A percentile compares a stretch with the other conserved stretches of the same genome.
These are phyloP conservation scores for Mya arenaria DNA, from an alignment of 1,140 invertebrate genomes.

Conservation along the genomic window DNA sequence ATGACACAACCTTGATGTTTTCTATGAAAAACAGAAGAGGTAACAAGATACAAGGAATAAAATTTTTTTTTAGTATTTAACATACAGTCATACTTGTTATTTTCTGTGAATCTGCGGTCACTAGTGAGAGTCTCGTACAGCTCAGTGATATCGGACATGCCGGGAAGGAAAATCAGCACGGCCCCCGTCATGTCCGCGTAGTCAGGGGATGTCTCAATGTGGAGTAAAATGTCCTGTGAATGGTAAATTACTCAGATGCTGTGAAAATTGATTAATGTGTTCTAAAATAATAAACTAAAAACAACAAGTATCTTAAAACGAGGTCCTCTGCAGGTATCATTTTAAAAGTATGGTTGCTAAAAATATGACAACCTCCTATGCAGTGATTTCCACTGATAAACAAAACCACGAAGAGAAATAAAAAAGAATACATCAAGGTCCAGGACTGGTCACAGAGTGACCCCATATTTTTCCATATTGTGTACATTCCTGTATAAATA, in stretches of 20 bases:
- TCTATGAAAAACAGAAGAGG: too few relatives aligned
- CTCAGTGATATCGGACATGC: conserved; percentile 77
- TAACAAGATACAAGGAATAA: too few relatives aligned
- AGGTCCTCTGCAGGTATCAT: not conserved
- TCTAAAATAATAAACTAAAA: not conserved
- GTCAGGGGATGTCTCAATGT: conserved; percentile 59
- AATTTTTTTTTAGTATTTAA: too few relatives aligned
- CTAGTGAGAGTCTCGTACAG: conserved; percentile 73
- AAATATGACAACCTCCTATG: too few relatives aligned
- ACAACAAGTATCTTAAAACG: not conserved
- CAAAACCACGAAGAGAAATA: too few relatives aligned
- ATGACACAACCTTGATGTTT: too few relatives aligned
- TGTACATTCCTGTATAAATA: too few relatives aligned
- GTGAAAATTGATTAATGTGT: not conserved
- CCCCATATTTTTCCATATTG: too few relatives aligned
- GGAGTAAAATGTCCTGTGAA: conserved; percentile 68
- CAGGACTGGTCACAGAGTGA: too few relatives aligned
- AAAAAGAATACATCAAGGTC: too few relatives aligned
- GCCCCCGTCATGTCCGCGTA: conserved; percentile 71
- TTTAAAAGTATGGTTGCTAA: not conserved
- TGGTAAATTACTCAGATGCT: too few relatives aligned
- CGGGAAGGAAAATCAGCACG: conserved; percentile 78
- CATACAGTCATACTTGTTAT: conserved; percentile 63
- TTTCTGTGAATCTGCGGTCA: conserved; percentile 71
- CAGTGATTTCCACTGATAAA: too few relatives aligned